Conservation (phyloP, 2,113 vertebrate genomes). For the Nematolebias whitei region DNA sequence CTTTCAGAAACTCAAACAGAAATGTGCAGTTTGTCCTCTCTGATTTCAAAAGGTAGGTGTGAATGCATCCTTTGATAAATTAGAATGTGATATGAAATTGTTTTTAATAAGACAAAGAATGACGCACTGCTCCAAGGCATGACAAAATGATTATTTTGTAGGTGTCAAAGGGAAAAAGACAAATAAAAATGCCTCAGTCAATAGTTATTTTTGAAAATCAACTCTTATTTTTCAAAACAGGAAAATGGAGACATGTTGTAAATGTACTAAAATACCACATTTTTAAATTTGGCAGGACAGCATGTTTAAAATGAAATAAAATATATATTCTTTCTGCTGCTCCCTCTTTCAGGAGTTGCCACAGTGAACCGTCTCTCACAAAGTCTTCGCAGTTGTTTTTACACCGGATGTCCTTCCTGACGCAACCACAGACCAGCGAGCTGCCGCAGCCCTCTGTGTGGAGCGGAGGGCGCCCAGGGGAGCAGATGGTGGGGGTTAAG, state of each 20-base stretch:
- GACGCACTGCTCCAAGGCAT: slow-evolving; percentile 33
- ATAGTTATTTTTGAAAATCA: slow-evolving; percentile 3
- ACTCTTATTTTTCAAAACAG: slow-evolving; percentile 37
- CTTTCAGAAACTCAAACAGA: slow-evolving; percentile 5
- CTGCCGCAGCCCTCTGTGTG: too few relatives aligned
- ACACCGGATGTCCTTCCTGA: too few relatives aligned
- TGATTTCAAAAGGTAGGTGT: slow-evolving; percentile 18
- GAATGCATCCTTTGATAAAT: slow-evolving; percentile 28
- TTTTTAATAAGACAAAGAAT: slow-evolving; percentile 56
- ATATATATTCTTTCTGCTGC: too few relatives aligned
- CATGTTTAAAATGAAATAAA: slow-evolving; percentile 42
- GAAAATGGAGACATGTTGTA: slow-evolving; percentile 21
- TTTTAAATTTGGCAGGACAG: slow-evolving; percentile 22
- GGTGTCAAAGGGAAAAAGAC: slow-evolving; percentile 5
- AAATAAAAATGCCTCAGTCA: slow-evolving; percentile 29
- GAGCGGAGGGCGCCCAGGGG: too few relatives aligned
- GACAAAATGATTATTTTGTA: slow-evolving; percentile 47
- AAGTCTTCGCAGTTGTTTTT: too few relatives aligned
- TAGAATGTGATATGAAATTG: slow-evolving; percentile 26
- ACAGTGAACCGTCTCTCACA: too few relatives aligned
- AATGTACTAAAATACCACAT: slow-evolving; percentile 8
- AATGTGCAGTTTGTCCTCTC: slow-evolving; percentile 10
- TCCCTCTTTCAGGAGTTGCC: too few relatives aligned
- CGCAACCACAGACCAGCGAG: too few relatives aligned
- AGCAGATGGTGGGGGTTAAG: too few relatives aligned